Percentiles rank a stretch among this genome's conserved stretches.
Conservation (phyloP, 2,888 invertebrate species). For the Abrostola tripartita region DNA sequence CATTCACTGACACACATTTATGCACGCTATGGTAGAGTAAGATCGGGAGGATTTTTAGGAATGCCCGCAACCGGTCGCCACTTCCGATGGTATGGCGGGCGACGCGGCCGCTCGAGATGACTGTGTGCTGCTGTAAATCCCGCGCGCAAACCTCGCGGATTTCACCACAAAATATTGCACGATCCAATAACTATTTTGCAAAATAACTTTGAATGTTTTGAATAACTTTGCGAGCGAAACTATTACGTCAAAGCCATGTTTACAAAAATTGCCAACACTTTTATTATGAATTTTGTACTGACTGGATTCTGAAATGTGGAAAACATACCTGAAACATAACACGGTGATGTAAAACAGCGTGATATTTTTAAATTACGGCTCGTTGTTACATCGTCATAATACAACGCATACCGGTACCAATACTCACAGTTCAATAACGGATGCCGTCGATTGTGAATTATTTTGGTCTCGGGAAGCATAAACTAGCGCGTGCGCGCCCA, state of each 20-base stretch:
- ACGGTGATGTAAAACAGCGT: conserved; percentile 43
- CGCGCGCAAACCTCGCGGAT: conserved; percentile 35
- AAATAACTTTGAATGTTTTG: conserved; percentile 47
- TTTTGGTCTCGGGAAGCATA: conserved; percentile 85
- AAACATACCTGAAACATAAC: conserved; percentile 55
- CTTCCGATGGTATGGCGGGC: conserved; percentile 72
- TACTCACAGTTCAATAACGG: conserved; percentile 74
- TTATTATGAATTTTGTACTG: conserved; percentile 49
- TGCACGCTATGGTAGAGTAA: conserved; percentile 58
- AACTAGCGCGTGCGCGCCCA: conserved; percentile 72
- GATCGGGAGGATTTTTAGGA: conserved; percentile 74
- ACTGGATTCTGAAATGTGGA: conserved; percentile 41
- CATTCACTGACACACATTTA: conserved; percentile 56
- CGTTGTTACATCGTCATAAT: conserved; percentile 55
- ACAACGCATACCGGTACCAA: conserved; percentile 57
- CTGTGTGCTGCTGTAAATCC: conserved; percentile 50
- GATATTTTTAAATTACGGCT: conserved; percentile 63
- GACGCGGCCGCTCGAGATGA: conserved; percentile 55
- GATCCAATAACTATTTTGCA: conserved; percentile 50
- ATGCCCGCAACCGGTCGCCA: conserved; percentile 76
- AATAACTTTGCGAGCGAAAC: conserved; percentile 45
- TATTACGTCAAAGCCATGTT: conserved; percentile 46
- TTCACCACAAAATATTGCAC: conserved; percentile 49
- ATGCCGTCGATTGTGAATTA: conserved; percentile 83
- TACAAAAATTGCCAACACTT: conserved; percentile 44